Conservation (phyloP, 2,797 vertebrate species). For the Pseudocheirus occidentalis region DNA sequence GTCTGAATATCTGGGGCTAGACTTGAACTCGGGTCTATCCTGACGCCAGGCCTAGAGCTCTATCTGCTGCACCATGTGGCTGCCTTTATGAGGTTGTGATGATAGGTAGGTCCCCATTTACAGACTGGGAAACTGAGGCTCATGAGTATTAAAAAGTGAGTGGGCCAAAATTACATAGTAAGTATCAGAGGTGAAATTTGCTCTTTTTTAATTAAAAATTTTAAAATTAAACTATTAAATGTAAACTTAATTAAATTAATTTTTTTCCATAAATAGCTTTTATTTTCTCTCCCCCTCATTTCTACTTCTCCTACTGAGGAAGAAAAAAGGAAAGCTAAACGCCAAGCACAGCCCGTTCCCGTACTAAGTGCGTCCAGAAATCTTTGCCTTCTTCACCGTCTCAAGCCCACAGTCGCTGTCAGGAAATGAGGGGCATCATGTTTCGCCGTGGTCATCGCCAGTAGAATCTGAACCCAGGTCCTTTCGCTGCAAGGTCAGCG, state of each 20-base stretch:
- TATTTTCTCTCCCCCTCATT: neutral
- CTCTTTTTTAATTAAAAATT: neutral
- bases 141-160: neutral
- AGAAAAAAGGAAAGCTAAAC: neutral
- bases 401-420: neutral
- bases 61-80: neutral
- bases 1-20: neutral
- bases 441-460: neutral
- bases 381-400: neutral
- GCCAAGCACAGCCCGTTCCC: neutral
- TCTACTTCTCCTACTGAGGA: neutral
- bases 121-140: neutral
- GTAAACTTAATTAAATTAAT: neutral
- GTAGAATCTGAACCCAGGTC: neutral
- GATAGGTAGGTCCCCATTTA: neutral
- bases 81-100: neutral
- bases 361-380: neutral
- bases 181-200: neutral
- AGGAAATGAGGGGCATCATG: neutral
- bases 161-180: neutral
- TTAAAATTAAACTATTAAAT: neutral
- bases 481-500: neutral
- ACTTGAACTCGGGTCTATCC: neutral
- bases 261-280: neutral
- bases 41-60: neutral